Percentiles rank a stretch among this genome's conserved stretches.
Conservation (phyloP, 1,140 invertebrate genomes). For the Alviniconcha marisindica region DNA sequence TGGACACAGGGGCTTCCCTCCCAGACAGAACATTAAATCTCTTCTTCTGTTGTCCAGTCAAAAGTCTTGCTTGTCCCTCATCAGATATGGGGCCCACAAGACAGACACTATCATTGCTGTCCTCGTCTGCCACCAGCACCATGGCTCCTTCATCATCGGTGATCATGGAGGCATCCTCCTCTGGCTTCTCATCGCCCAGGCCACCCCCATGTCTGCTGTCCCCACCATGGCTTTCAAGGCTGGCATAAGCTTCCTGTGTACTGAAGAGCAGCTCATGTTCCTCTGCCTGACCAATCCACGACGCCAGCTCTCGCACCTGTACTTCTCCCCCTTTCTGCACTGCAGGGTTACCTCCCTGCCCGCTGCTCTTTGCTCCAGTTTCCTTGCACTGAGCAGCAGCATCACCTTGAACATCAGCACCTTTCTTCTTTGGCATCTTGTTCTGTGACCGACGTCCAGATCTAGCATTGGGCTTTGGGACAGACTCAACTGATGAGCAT, state of each 20-base stretch:
- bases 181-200: neutral
- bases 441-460: neutral
- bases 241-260: constrained; percentile 59
- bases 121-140: neutral
- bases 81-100: neutral
- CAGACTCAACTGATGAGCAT: neutral
- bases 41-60: neutral
- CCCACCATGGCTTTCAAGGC: constrained; percentile 37
- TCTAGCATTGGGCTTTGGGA: neutral
- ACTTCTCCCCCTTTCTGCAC: constrained; percentile 23
- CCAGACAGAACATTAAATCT: neutral
- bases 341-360: constrained; percentile 23
- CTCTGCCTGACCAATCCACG: constrained; percentile 63
- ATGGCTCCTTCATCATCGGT: neutral
- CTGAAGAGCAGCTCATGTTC: constrained; percentile 63
- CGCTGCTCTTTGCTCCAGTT: neutral
- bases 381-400: constrained; percentile 12
- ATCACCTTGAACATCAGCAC: too few relatives aligned
- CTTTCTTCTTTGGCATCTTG: neutral
- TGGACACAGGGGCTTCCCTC: neutral
- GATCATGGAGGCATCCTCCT: too few relatives aligned
- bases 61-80: neutral
- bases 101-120: constrained; percentile 2
- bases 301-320: constrained; percentile 49
- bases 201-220: neutral